A percentile compares a stretch with the other conserved stretches of the same genome.
phyloP scores from a whole-genome alignment of 2,797 vertebrate species.

The Sardinella longiceps region DNA sequence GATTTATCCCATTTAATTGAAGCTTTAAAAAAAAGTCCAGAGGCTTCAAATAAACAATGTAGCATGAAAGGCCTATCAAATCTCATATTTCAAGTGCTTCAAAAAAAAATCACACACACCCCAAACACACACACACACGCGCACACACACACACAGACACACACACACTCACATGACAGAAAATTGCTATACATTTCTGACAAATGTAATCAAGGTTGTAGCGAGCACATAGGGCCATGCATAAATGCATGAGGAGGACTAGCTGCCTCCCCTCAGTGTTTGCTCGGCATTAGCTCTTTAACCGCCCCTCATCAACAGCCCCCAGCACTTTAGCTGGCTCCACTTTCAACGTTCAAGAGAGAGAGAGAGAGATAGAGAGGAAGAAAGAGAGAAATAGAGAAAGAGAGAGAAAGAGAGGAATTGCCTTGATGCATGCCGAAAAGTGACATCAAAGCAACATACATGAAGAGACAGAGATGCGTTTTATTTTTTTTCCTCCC shows the following conservation, averaged over 20 bases:
- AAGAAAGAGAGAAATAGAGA: background rate
- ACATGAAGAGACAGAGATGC: background rate
- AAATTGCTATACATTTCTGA: slow-evolving; percentile 23
- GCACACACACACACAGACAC: background rate
- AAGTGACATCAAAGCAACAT: slow-evolving; percentile 19
- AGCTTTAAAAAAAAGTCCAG: background rate
- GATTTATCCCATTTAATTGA: background rate
- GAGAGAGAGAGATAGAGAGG: too few relatives aligned
- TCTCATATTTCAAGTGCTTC: background rate
- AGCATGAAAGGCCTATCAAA: slow-evolving; percentile 15
- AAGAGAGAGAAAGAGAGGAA: background rate
- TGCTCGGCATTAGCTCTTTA: slow-evolving; percentile 16
- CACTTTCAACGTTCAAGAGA: background rate
- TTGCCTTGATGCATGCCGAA: background rate
- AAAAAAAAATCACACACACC: background rate
- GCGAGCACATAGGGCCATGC: background rate
- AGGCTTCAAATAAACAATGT: slow-evolving; percentile 1
- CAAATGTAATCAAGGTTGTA: slow-evolving; percentile 12
- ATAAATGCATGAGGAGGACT: slow-evolving; percentile 8
- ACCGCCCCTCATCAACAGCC: slow-evolving; percentile 18
- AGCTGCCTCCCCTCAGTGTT: background rate
- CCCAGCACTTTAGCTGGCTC: slow-evolving; percentile 3
- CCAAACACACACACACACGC: background rate
- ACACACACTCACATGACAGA: background rate
- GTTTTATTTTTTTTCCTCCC: background rate